phyloP scores from a whole-genome alignment of 1,140 invertebrate species.

The Lerema accius region DNA sequence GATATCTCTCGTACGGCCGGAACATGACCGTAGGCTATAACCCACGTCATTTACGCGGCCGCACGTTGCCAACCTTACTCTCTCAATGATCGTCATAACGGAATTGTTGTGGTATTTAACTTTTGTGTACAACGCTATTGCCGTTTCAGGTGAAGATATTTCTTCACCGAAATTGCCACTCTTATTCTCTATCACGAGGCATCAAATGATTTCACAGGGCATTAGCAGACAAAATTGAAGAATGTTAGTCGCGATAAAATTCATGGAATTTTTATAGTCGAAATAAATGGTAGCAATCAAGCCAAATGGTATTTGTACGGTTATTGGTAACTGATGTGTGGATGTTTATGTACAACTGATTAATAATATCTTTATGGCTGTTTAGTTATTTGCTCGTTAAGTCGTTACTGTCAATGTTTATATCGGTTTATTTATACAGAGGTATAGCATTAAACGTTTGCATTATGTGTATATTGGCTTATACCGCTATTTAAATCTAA shows the following conservation, averaged over 20 bases:
- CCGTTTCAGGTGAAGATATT: slow-evolving; percentile 19
- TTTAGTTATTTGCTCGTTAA: slow-evolving; percentile 19
- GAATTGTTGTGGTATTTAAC: slow-evolving; percentile 56
- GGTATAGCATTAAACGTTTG: slow-evolving; percentile 27
- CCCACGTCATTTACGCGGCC: slow-evolving; percentile 55
- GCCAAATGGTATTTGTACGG: slow-evolving; percentile 18
- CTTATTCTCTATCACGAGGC: slow-evolving; percentile 3
- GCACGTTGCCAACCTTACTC: slow-evolving; percentile 49
- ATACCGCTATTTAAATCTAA: slow-evolving; percentile 27
- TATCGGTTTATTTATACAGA: slow-evolving; percentile 27
- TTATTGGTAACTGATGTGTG: slow-evolving; percentile 13
- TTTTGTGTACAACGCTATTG: slow-evolving; percentile 41
- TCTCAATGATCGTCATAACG: slow-evolving; percentile 59
- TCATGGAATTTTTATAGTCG: slow-evolving; percentile 10
- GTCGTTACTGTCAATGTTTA: slow-evolving; percentile 19
- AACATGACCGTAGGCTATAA: slow-evolving; percentile 50
- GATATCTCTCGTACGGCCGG: slow-evolving; percentile 35
- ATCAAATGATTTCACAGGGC: slow-evolving; percentile 16
- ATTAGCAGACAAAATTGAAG: slow-evolving; percentile 21
- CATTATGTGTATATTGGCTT: slow-evolving; percentile 25
- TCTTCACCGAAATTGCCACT: slow-evolving; percentile 17
- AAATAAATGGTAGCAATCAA: slow-evolving; percentile 15
- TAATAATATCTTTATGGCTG: slow-evolving; percentile 26
- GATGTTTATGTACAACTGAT: slow-evolving; percentile 30
- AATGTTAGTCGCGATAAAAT: slow-evolving; percentile 16